A percentile compares a stretch with the other conserved stretches of the same genome.
Evolutionary conservation across 2,113 vertebrate genomes (phyloP).

Genomic region (Corythornis vintsioides): DNA sequence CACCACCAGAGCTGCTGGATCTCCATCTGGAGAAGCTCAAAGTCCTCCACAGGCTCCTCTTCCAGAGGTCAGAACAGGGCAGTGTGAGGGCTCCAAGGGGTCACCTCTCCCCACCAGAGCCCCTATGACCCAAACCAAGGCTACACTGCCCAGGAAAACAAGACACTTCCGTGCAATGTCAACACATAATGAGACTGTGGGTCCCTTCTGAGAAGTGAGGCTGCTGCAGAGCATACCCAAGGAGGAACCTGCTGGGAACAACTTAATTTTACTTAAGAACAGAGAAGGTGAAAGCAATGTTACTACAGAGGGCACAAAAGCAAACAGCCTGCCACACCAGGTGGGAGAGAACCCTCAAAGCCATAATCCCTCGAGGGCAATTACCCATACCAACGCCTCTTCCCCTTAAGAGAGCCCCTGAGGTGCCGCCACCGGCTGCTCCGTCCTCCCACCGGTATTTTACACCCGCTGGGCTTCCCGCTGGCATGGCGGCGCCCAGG

Average conservation of each 20-base stretch:
- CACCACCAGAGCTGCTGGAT: accelerated
- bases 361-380: neutral
- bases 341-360: neutral
- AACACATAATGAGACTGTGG: accelerated
- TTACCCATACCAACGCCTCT: neutral
- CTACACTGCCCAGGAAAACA: neutral
- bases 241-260: neutral
- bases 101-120: neutral
- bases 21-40: neutral
- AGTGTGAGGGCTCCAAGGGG: accelerated
- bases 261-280: neutral
- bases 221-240: neutral
- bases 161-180: neutral
- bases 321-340: neutral
- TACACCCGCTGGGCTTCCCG: neutral
- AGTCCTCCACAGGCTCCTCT: neutral
- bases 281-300: neutral
- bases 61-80: neutral
- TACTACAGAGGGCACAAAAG: neutral
- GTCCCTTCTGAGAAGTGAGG: neutral
- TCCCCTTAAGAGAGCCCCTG: neutral
- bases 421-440: neutral
- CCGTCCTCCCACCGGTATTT: neutral
- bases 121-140: accelerated
- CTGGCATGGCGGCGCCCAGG: neutral